A percentile compares a stretch with the other conserved stretches of the same genome.
phyloP scores from a whole-genome alignment of 2,888 invertebrate species.

The Rotaria magnacalcarata region DNA sequence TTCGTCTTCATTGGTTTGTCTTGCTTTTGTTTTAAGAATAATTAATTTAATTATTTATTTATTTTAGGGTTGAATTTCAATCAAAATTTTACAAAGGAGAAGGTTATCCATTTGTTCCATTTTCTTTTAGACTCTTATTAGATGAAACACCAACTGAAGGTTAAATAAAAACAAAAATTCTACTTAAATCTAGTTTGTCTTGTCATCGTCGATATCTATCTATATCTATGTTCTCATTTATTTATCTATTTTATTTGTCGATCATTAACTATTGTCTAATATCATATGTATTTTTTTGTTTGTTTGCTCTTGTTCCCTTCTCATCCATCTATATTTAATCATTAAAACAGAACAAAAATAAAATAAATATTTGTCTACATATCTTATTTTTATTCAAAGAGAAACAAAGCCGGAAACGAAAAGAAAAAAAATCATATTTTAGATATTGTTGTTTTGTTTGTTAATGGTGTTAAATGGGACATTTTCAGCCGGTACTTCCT shows the following conservation, averaged over 20 bases:
- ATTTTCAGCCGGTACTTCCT: conserved; percentile 17
- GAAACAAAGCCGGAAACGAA: too few species aligned
- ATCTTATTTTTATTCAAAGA: too few species aligned
- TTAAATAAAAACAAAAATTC: background rate
- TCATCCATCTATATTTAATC: too few species aligned
- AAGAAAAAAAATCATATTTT: background rate
- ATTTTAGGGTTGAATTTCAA: conserved; percentile 87
- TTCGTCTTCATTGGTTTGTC: conserved; percentile 86
- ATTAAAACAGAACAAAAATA: too few species aligned
- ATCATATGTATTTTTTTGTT: too few species aligned
- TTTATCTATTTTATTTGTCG: too few species aligned
- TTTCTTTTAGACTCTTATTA: conserved; percentile 56
- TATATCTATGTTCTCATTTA: too few species aligned
- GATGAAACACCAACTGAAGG: background rate
- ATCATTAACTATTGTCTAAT: too few species aligned
- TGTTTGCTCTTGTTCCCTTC: too few species aligned
- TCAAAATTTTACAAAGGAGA: conserved; percentile 89
- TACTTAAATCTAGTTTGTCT: background rate
- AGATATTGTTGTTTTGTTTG: background rate
- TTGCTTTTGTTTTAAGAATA: background rate
- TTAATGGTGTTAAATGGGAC: background rate
- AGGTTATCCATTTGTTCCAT: conserved; percentile 86
- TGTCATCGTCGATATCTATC: background rate
- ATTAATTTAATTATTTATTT: background rate
- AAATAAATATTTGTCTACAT: too few species aligned